Evolutionary conservation across 2,113 vertebrate genomes (phyloP), one percentile per base, ranked within the genome.

Genomic region (Hydropotes inermis): DNA sequence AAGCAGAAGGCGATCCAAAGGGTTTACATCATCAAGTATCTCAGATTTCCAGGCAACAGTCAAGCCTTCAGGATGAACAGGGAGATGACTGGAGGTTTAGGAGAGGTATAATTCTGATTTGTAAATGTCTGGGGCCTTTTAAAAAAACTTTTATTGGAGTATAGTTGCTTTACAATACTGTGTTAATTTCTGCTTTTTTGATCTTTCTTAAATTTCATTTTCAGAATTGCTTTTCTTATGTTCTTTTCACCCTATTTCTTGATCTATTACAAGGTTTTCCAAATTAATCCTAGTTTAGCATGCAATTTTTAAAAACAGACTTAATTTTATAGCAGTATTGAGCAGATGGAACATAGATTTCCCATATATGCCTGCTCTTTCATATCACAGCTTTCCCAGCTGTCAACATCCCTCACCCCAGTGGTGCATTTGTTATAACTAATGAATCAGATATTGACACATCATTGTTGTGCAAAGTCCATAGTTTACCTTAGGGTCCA

Each of bases 1-100:
- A 99, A 99, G 98, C 98, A 39, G 99, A 99, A 98, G 98, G 99
- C 0, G 99, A 99, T 82, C 99, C 98, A 57, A 97, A 90, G 21
- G 99, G 99, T 78, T 98, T 99, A 95, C 99, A 99, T 4, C 98
- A 98, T 97, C 99, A 99, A 98, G 97, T 99, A 55, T 98, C 98
- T 30, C 98, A 97, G 82, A 96, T 98, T 96, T 67, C 98, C 85
- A 84, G 96, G 43, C 99, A 98, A 78, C 97, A 90, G 76, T 98
- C 98, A 93, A 98, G 76, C 95, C 98, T 94, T 70, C 96, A 97
- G 52, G 98, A 99, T 94, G 98, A 98, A 36, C 98, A 99, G 67
- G 99, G 98, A 81, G 98, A 98, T 95, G 98, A 99, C 93, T 98
- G 98, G 95, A 98, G 98, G 89, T 93, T 98, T 91, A 98, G 98